phyloP scores from a whole-genome alignment of 2,113 vertebrate genomes.

The Blennius ocellaris region DNA sequence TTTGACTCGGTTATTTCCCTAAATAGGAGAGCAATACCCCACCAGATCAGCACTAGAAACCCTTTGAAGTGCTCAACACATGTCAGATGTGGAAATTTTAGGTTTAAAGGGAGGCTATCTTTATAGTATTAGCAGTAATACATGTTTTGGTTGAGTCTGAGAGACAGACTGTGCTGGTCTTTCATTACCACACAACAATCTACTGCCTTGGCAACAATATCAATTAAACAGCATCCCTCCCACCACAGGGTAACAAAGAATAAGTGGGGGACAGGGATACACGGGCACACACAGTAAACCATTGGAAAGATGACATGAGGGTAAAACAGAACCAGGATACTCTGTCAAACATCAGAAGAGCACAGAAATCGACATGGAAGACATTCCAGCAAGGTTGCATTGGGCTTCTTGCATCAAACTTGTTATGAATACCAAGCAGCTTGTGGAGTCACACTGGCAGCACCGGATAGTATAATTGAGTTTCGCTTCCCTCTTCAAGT shows the following conservation, averaged over 20 bases:
- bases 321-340: constrained; percentile 25
- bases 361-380: constrained; percentile 9
- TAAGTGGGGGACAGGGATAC: constrained; percentile 1
- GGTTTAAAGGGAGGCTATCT: constrained; percentile 35
- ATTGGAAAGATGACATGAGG: constrained; percentile 25
- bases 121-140: constrained; percentile 70
- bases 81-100: constrained; percentile 41
- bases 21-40: constrained; percentile 18
- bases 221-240: constrained; percentile 45
- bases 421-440: constrained; percentile 42
- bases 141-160: constrained; percentile 71
- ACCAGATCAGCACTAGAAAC: constrained; percentile 3
- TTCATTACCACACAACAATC: constrained; percentile 63
- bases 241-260: constrained; percentile 27
- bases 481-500: constrained; percentile 39
- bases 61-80: constrained; percentile 44
- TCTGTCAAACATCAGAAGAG: constrained; percentile 13
- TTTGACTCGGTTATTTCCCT: constrained; percentile 36
- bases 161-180: constrained; percentile 51
- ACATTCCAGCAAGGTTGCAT: neutral
- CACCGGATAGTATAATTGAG: constrained; percentile 17
- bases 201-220: constrained; percentile 49
- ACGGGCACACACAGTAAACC: neutral
- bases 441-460: constrained; percentile 13
- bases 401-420: constrained; percentile 8